phyloP scores from a whole-genome alignment of 2,888 invertebrate genomes.

The Tromatobia lineatoria region DNA sequence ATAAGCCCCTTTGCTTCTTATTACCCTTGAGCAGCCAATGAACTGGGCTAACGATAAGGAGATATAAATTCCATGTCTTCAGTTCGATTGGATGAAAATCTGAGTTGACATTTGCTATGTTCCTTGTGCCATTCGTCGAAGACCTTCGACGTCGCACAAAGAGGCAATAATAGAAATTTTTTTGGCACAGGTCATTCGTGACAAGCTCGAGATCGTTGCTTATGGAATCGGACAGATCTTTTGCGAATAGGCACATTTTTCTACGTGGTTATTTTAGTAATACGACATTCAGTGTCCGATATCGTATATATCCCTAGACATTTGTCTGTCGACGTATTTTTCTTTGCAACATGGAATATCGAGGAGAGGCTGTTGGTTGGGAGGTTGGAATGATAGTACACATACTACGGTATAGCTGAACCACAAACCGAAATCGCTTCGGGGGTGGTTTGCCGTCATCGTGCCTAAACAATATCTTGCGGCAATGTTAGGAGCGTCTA shows the following conservation, averaged over 20 bases:
- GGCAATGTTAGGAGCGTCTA: slow-evolving; percentile 85
- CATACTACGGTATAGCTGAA: slow-evolving; percentile 52
- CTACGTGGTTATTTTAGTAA: slow-evolving; percentile 39
- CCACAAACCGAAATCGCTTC: slow-evolving; percentile 58
- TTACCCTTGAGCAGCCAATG: slow-evolving; percentile 24
- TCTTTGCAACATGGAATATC: slow-evolving; percentile 45
- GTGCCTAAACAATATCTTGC: slow-evolving; percentile 85
- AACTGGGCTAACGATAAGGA: slow-evolving; percentile 25
- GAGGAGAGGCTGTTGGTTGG: slow-evolving; percentile 37
- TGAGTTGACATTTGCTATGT: background rate
- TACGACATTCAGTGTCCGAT: slow-evolving; percentile 43
- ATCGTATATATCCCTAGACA: slow-evolving; percentile 58
- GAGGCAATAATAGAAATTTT: slow-evolving; percentile 31
- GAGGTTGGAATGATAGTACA: slow-evolving; percentile 51
- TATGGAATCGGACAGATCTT: slow-evolving; percentile 25
- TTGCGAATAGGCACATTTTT: slow-evolving; percentile 58
- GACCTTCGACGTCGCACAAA: slow-evolving; percentile 17
- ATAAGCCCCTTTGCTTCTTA: slow-evolving; percentile 20
- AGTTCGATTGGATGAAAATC: background rate
- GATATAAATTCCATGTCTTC: slow-evolving; percentile 1
- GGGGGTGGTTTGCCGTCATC: slow-evolving; percentile 63
- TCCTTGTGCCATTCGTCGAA: background rate
- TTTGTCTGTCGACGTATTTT: slow-evolving; percentile 50
- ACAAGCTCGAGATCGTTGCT: slow-evolving; percentile 36
- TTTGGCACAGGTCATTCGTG: slow-evolving; percentile 2